phyloP scores from a whole-genome alignment of 2,797 vertebrate genomes.

The Ciconia nigra region DNA sequence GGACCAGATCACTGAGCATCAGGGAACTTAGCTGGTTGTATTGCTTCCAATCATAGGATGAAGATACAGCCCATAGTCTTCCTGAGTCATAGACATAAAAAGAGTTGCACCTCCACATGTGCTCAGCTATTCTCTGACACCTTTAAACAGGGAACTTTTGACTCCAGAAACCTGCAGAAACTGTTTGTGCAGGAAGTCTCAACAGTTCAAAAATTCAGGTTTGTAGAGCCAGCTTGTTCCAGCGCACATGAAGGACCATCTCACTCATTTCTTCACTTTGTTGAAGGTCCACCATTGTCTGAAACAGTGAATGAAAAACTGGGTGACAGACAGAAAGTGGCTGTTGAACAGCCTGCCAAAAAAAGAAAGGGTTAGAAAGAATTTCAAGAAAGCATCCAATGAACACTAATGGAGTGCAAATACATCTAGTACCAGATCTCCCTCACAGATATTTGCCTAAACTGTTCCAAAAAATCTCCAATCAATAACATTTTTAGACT shows the following conservation, averaged over 20 bases:
- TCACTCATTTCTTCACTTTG: neutral
- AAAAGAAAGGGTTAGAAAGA: neutral
- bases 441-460: neutral
- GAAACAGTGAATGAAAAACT: neutral
- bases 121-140: neutral
- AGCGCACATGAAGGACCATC: neutral
- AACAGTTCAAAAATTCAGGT: neutral
- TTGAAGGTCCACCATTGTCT: neutral
- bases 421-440: neutral
- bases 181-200: neutral
- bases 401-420: neutral
- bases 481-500: neutral
- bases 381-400: neutral
- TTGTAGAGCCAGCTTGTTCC: neutral
- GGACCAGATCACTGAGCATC: neutral
- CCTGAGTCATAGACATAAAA: neutral
- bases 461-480: neutral
- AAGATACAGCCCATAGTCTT: neutral
- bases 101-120: neutral
- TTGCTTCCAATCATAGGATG: neutral
- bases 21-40: neutral
- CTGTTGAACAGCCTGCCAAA: neutral
- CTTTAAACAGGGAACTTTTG: neutral
- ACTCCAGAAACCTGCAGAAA: neutral
- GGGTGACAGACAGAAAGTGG: neutral